These are phyloP conservation scores for Agelastica alni DNA, from an alignment of 2,888 invertebrate species.

Conservation along the genomic window DNA sequence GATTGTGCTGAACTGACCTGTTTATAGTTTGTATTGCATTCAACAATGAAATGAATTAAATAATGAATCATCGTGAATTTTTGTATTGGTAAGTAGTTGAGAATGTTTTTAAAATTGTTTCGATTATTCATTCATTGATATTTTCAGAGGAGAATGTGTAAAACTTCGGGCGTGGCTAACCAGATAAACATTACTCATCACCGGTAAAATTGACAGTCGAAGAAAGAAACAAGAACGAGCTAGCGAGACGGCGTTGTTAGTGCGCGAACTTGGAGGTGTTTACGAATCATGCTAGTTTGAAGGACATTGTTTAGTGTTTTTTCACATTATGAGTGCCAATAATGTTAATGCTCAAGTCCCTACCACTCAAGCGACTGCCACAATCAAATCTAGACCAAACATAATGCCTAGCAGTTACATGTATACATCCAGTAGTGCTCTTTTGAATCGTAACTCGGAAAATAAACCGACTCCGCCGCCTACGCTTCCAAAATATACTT, in stretches of 20 bases:
- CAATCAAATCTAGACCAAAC: constrained; percentile 57
- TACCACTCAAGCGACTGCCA: constrained; percentile 55
- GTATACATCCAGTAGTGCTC: constrained; percentile 66
- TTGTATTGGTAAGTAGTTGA: constrained; percentile 27
- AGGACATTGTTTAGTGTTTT: constrained; percentile 13
- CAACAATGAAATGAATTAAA: constrained; percentile 34
- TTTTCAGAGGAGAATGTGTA: constrained; percentile 13
- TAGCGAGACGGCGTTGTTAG: constrained; percentile 5
- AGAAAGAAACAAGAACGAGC: constrained; percentile 29
- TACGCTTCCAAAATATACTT: constrained; percentile 78
- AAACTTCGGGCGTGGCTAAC: constrained; percentile 54
- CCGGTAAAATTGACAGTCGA: constrained; percentile 40
- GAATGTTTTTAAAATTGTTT: constrained; percentile 1
- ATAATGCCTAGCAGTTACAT: constrained; percentile 66
- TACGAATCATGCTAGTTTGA: constrained; percentile 17
- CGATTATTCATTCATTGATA: constrained; percentile 18
- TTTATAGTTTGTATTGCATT: constrained; percentile 36
- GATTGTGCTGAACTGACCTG: constrained; percentile 38
- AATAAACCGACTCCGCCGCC: constrained; percentile 74
- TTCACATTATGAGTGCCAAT: constrained; percentile 52
- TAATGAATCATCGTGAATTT: constrained; percentile 15
- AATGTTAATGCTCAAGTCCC: constrained; percentile 54
- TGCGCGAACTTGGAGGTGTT: constrained; percentile 11
- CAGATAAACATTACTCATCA: constrained; percentile 55
- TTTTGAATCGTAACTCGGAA: constrained; percentile 62